A percentile compares a stretch with the other conserved stretches of the same genome.
These are phyloP conservation scores for Melanotaenia nigrans DNA, from an alignment of 2,797 vertebrate genomes.

Conservation along the genomic window DNA sequence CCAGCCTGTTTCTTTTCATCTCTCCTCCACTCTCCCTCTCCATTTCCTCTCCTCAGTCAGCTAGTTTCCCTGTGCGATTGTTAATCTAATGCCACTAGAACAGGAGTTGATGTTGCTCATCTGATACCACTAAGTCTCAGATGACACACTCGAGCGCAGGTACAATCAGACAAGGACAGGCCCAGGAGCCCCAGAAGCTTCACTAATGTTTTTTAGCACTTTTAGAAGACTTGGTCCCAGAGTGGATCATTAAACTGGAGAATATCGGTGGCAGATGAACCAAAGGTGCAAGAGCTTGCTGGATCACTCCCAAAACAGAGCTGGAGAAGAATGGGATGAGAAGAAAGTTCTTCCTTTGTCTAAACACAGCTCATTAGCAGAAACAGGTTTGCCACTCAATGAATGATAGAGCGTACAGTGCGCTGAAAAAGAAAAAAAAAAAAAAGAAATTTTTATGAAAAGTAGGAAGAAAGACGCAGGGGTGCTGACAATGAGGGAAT, in stretches of 20 bases:
- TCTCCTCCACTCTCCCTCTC: slow-evolving; percentile 18
- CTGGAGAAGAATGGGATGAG: slow-evolving; percentile 44
- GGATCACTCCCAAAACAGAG: slow-evolving; percentile 66
- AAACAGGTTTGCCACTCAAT: slow-evolving; percentile 42
- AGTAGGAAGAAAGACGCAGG: slow-evolving; percentile 42
- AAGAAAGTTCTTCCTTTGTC: slow-evolving; percentile 54
- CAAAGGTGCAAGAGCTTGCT: slow-evolving; percentile 61
- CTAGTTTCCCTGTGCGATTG: slow-evolving; percentile 31
- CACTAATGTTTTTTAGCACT: slow-evolving; percentile 61
- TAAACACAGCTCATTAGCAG: slow-evolving; percentile 75
- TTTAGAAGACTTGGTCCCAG: slow-evolving; percentile 67
- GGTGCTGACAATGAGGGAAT: slow-evolving; percentile 67
- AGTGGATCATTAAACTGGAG: slow-evolving; percentile 78
- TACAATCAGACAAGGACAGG: slow-evolving; percentile 58
- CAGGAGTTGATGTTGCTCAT: slow-evolving; percentile 53
- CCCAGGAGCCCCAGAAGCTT: slow-evolving; percentile 61
- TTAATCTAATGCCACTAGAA: slow-evolving; percentile 60
- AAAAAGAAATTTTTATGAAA: slow-evolving; percentile 33
- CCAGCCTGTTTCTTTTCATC: slow-evolving; percentile 3
- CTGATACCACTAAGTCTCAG: slow-evolving; percentile 62
- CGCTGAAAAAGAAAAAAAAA: slow-evolving; percentile 6
- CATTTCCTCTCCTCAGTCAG: slow-evolving; percentile 26
- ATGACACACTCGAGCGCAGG: slow-evolving; percentile 56
- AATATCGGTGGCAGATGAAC: slow-evolving; percentile 59
- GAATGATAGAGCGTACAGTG: slow-evolving; percentile 12